Evolutionary conservation across 1,140 invertebrate species (phyloP).

Genomic region (Oncopodura yosiiana): DNA sequence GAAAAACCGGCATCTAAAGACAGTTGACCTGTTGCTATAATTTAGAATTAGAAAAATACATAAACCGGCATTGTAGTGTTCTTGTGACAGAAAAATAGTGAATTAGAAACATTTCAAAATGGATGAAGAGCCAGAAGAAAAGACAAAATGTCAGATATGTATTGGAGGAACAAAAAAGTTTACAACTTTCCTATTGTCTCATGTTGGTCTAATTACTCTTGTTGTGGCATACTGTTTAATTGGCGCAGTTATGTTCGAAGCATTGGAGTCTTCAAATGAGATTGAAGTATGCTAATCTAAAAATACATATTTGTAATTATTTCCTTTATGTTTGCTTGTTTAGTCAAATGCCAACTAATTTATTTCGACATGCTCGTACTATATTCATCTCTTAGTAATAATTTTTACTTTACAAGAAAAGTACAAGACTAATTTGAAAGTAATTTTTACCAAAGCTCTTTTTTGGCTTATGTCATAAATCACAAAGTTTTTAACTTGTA

Average conservation of each 20-base stretch:
- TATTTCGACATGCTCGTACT: no score
- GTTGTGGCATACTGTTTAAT: constrained; percentile 54
- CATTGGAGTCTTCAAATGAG: constrained; percentile 63
- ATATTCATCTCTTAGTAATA: no score
- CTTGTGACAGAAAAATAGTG: no score
- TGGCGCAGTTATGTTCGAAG: constrained; percentile 26
- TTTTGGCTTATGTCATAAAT: no score
- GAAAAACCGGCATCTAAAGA: background rate
- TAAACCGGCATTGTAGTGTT: background rate
- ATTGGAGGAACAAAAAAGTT: constrained; percentile 44
- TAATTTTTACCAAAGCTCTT: no score
- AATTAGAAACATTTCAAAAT: constrained; percentile 8
- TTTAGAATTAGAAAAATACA: background rate
- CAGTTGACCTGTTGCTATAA: background rate
- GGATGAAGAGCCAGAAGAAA: constrained; percentile 30
- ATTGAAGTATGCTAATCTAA: constrained; percentile 59
- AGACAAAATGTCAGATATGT: constrained; percentile 30
- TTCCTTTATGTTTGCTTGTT: background rate
- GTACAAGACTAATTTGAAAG: no score
- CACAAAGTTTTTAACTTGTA: no score
- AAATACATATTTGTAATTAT: constrained; percentile 19
- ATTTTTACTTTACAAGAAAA: no score
- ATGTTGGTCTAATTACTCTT: constrained; percentile 72
- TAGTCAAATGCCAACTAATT: no score
- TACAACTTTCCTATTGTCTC: constrained; percentile 73